phyloP scores from a whole-genome alignment of 2,888 invertebrate genomes.

The Blastobasis lacticolella region DNA sequence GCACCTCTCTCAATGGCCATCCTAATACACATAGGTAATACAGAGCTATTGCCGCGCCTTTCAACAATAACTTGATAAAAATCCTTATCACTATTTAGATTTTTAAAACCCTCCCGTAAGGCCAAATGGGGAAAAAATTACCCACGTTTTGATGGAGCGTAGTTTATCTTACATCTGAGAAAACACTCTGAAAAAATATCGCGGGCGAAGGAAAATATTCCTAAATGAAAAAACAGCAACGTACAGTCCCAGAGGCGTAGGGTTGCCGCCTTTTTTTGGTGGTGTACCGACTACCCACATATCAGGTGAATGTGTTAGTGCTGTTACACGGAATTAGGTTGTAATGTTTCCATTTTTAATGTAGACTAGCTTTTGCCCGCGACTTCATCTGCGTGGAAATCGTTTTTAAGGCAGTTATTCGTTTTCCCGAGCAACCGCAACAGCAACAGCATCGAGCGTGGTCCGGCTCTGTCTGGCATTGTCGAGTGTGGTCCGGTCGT shows the following conservation, averaged over 20 bases:
- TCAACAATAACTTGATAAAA: not conserved
- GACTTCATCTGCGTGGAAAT: too few relatives aligned
- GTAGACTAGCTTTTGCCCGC: too few relatives aligned
- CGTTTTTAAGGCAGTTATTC: too few relatives aligned
- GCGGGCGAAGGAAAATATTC: conserved; percentile 71
- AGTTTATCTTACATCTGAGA: conserved; percentile 73
- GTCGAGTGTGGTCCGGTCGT: too few relatives aligned
- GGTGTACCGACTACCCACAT: conserved; percentile 6
- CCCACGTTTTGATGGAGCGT: conserved; percentile 64
- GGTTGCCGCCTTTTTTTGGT: conserved; percentile 30
- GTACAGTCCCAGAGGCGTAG: conserved; percentile 34
- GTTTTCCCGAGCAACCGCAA: too few relatives aligned
- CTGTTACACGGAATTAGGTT: not conserved
- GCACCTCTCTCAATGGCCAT: too few relatives aligned
- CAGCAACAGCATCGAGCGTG: too few relatives aligned
- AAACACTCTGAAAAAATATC: conserved; percentile 71
- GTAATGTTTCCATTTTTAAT: too few relatives aligned
- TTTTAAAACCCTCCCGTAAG: too few relatives aligned
- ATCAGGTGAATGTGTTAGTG: conserved; percentile 1
- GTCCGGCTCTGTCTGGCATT: too few relatives aligned
- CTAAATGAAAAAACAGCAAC: conserved; percentile 73
- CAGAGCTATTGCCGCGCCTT: too few relatives aligned
- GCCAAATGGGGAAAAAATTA: conserved; percentile 44
- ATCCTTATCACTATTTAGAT: not conserved
- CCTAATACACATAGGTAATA: too few relatives aligned